These are phyloP conservation scores for Stomatorhinus ivindoensis DNA, from an alignment of 2,113 vertebrate genomes.

Conservation along the genomic window DNA sequence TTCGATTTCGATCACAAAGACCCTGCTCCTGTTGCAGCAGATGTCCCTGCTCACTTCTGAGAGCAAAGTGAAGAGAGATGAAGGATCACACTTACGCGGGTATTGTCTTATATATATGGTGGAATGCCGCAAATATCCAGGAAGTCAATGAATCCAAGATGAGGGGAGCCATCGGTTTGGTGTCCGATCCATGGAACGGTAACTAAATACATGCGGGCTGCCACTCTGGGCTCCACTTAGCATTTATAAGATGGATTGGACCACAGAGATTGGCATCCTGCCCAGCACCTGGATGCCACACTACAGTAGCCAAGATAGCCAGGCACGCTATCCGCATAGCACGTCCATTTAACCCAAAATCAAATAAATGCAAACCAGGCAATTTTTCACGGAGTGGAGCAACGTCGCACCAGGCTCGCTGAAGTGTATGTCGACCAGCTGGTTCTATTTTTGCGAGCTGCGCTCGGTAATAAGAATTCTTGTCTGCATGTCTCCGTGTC, in stretches of 20 bases:
- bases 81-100: background rate
- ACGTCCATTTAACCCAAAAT: background rate
- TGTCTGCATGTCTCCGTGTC: background rate
- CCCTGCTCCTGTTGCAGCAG: too few relatives aligned
- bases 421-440: background rate
- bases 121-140: background rate
- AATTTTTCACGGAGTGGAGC: background rate
- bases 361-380: background rate
- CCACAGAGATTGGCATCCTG: background rate
- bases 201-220: background rate
- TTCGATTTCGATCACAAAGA: background rate
- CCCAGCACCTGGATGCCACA: background rate
- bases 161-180: background rate
- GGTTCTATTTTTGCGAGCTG: background rate
- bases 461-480: background rate
- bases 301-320: background rate
- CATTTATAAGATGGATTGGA: slow-evolving; percentile 5
- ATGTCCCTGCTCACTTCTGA: background rate
- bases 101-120: background rate
- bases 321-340: background rate
- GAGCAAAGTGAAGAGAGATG: background rate
- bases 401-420: background rate
- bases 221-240: background rate
- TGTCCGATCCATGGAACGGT: background rate
- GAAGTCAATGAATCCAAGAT: background rate